These are phyloP conservation scores for Euglossa dilemma DNA, from an alignment of 1,140 invertebrate genomes.

Conservation along the genomic window DNA sequence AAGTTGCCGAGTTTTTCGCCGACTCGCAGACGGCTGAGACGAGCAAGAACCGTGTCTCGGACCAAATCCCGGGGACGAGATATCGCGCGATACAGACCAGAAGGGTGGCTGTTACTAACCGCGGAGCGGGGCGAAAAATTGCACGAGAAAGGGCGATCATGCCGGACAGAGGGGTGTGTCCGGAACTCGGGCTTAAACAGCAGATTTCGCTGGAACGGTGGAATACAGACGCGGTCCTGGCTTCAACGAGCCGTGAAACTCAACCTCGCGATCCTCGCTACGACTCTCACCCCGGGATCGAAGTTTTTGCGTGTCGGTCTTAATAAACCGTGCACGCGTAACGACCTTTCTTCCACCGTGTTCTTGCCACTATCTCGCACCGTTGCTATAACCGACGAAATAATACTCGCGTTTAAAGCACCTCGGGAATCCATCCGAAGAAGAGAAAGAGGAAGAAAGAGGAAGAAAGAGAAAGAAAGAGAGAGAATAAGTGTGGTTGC, in stretches of 20 bases:
- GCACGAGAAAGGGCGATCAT: not conserved
- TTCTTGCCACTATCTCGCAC: no score
- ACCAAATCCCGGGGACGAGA: slow-evolving; percentile 2
- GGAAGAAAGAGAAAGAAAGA: no score
- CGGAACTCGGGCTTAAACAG: slow-evolving; percentile 19
- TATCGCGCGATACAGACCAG: not conserved
- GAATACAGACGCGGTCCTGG: slow-evolving; percentile 21
- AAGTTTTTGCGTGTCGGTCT: not conserved
- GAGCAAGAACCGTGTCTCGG: not conserved
- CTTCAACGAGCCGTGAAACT: slow-evolving; percentile 5
- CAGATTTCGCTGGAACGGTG: not conserved
- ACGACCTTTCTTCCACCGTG: not conserved
- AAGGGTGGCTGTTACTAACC: not conserved
- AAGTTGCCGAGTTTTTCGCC: not conserved
- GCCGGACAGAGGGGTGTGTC: slow-evolving; percentile 3
- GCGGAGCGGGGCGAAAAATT: not conserved
- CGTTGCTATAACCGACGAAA: not conserved
- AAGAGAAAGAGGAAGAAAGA: no score
- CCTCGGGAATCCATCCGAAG: no score
- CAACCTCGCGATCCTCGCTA: slow-evolving; percentile 11
- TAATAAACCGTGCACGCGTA: slow-evolving; percentile 19
- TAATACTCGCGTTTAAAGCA: not conserved
- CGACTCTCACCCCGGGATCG: not conserved
- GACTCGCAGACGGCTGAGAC: not conserved
- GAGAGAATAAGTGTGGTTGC: no score